These are phyloP conservation scores for Nephrotoma flavescens DNA, from an alignment of 2,888 invertebrate genomes.

Conservation along the genomic window DNA sequence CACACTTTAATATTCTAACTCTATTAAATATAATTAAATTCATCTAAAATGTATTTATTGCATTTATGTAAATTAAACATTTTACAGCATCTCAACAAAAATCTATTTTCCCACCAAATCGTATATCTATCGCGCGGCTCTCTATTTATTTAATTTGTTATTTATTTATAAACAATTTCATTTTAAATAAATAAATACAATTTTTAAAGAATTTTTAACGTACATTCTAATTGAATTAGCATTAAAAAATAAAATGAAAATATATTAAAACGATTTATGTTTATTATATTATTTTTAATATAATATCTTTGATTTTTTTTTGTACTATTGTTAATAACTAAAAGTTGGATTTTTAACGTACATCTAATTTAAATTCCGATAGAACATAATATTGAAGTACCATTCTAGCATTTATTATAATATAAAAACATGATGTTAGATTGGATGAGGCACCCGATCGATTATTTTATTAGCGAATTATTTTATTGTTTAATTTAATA, in stretches of 20 bases:
- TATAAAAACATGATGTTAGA: not conserved
- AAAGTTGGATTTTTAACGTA: not conserved
- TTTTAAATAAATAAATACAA: not conserved
- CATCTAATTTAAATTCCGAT: not conserved
- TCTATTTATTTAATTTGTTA: not conserved
- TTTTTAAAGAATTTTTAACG: not conserved
- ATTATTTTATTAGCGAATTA: not conserved
- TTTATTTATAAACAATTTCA: not conserved
- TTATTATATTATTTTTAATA: not conserved
- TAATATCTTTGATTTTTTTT: not conserved
- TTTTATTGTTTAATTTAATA: not conserved
- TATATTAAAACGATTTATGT: not conserved
- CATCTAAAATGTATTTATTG: not conserved
- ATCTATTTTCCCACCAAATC: not conserved
- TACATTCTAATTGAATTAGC: conserved; percentile 1
- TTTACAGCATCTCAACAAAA: not conserved
- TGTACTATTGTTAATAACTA: not conserved
- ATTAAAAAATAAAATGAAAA: not conserved
- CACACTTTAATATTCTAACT: not conserved
- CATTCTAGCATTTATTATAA: not conserved
- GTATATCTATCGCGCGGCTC: not conserved
- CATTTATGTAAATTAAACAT: not conserved
- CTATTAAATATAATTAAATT: not conserved
- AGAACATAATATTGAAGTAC: not conserved
- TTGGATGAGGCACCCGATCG: not conserved